Conservation (phyloP, 2,888 invertebrate genomes). For the Cheilosia pagana region DNA sequence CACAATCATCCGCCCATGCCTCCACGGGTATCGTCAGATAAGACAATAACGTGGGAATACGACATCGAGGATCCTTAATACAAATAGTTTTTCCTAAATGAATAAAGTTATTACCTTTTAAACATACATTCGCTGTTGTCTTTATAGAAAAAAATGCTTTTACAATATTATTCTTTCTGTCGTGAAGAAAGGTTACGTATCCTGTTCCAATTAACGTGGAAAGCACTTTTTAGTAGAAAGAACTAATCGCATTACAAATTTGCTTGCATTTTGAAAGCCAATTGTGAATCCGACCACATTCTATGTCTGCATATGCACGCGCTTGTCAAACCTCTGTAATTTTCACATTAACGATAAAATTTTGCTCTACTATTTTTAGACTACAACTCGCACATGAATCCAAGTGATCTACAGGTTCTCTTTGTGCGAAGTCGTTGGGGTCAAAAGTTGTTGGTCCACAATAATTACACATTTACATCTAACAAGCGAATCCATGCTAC, state of each 20-base stretch:
- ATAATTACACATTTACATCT: constrained; percentile 76
- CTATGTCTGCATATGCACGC: not conserved
- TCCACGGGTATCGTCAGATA: constrained; percentile 48
- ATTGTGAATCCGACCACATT: too few relatives aligned
- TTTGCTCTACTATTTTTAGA: constrained; percentile 10
- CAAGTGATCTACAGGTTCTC: constrained; percentile 55
- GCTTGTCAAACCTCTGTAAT: not conserved
- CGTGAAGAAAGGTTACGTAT: too few relatives aligned
- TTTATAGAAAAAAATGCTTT: too few relatives aligned
- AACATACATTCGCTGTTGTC: not conserved
- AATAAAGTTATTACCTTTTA: not conserved
- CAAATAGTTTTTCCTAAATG: not conserved
- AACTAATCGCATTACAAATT: too few relatives aligned
- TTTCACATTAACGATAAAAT: constrained; percentile 6
- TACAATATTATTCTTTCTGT: too few relatives aligned
- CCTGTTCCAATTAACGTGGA: too few relatives aligned
- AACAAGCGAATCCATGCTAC: constrained; percentile 76
- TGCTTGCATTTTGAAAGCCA: too few relatives aligned
- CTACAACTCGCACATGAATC: not conserved
- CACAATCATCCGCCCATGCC: constrained; percentile 77
- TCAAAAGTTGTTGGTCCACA: constrained; percentile 75
- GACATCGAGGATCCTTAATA: constrained; percentile 76
- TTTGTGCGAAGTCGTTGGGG: constrained; percentile 77
- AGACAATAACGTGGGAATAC: constrained; percentile 68
- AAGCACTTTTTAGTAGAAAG: too few relatives aligned